Conservation (phyloP, 2,113 vertebrate genomes). For the Solea senegalensis region DNA sequence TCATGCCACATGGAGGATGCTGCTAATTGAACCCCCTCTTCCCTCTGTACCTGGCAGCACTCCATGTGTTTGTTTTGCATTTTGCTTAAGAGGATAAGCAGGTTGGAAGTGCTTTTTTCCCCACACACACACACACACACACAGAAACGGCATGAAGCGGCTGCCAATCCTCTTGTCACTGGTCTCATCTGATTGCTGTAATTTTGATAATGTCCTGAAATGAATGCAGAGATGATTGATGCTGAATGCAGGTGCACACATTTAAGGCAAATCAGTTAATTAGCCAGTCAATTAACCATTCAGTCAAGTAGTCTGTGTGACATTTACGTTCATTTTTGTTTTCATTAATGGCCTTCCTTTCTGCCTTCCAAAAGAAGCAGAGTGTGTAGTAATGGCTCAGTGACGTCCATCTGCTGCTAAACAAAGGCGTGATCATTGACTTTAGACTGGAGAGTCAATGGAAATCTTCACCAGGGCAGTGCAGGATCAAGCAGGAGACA, state of each 20-base stretch:
- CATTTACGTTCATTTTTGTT: background rate
- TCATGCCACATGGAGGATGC: conserved; percentile 19
- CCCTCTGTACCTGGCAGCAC: conserved; percentile 12
- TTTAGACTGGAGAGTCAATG: too few relatives aligned
- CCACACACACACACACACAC: conserved; percentile 1
- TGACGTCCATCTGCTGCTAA: background rate
- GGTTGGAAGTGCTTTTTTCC: conserved; percentile 24
- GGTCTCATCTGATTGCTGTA: conserved; percentile 31
- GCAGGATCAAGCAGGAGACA: too few relatives aligned
- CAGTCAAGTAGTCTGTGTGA: background rate
- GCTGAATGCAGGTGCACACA: background rate
- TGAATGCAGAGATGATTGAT: conserved; percentile 15
- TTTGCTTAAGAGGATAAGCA: conserved; percentile 37
- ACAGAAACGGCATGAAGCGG: background rate
- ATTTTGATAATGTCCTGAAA: conserved; percentile 41
- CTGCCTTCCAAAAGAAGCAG: background rate
- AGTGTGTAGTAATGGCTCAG: too few relatives aligned
- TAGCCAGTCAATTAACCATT: conserved; percentile 18
- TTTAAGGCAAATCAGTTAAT: conserved; percentile 10
- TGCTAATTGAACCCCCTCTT: conserved; percentile 3
- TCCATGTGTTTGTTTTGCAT: conserved; percentile 40
- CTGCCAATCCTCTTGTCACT: conserved; percentile 16
- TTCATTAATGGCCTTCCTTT: background rate
- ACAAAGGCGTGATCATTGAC: too few relatives aligned
- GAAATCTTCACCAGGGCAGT: too few relatives aligned